Evolutionary conservation across 1,140 invertebrate species (phyloP), one percentile per base, ranked within the genome.

Genomic region (Scaptomyza montana): DNA sequence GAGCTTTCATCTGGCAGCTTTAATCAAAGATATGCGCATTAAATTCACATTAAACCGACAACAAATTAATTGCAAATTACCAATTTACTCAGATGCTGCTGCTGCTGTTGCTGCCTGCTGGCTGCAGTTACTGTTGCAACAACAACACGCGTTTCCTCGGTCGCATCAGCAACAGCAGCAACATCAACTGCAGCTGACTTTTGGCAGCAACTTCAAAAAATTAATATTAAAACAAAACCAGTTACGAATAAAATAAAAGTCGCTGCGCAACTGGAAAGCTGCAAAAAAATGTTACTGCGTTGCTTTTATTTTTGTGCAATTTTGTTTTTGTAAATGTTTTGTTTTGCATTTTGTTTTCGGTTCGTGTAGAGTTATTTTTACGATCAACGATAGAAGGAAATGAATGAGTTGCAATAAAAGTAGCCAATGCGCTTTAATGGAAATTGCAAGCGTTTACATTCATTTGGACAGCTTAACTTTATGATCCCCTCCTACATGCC

Each of bases 61-160:
- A 74, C 67, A 81, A 86, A 86, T 86, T 81, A 87, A 81, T 86
- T 87, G 71, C 74, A 81, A 86, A 81, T 87, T 78, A 77, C 72
- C 74, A 76, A 80, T 80, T 86, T 73, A 53, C 49, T 62, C 65
- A 50, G 49, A 36, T 39, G 63, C 49, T 41, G 54, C 57, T 36
- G 36, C 16, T 54, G 30, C 57, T 36, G 36, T n/a, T 54, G 30
- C 21, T 25, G 21, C 2, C 2, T 25, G 53, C 49, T 43, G 50
- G 50, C 39, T n/a, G 57, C 46, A n/a, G 19, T n/a, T 25, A 25
- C 21, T 25, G 21, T 25, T 51, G 63, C 56, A 33, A 25, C 54
- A 74, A 19, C 50, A 66, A 12, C 33, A 74, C 30, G 72, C 78
- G 73, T 81, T 81, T 81, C 79, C 78, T 81, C 74, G 69, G 77